Percentiles rank a stretch among this genome's conserved stretches.
These are phyloP conservation scores for Xestia xanthographa DNA, from an alignment of 2,888 invertebrate genomes.

Conservation along the genomic window DNA sequence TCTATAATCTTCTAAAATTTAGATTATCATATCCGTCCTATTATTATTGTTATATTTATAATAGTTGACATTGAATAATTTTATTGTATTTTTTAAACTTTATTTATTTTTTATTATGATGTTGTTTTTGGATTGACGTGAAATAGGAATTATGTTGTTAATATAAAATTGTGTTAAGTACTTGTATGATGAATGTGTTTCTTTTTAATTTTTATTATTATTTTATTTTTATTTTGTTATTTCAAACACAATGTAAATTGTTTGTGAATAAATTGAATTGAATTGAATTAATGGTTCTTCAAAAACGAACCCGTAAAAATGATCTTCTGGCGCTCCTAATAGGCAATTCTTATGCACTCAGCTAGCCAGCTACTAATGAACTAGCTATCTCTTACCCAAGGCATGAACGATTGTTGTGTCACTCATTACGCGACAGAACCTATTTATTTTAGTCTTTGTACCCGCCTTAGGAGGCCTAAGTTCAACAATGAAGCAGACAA, in stretches of 20 bases:
- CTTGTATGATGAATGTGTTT: too few species aligned
- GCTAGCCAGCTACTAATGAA: not conserved
- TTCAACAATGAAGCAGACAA: slow-evolving; percentile 13
- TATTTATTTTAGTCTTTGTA: not conserved
- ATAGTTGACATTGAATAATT: too few species aligned
- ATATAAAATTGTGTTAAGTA: too few species aligned
- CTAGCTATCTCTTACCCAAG: not conserved
- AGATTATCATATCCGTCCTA: not conserved
- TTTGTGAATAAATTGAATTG: too few species aligned
- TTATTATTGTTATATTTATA: too few species aligned
- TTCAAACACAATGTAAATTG: too few species aligned
- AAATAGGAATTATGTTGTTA: too few species aligned
- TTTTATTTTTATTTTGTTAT: too few species aligned
- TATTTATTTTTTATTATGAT: too few species aligned
- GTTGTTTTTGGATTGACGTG: too few species aligned
- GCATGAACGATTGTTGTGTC: not conserved
- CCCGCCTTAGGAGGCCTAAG: slow-evolving; percentile 4
- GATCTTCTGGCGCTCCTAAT: not conserved
- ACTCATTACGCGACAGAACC: not conserved
- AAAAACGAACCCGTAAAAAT: not conserved
- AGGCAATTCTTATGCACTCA: not conserved
- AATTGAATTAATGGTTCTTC: not conserved
- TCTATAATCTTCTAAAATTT: not conserved
- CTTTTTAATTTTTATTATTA: too few species aligned
- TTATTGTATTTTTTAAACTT: too few species aligned